phyloP scores from a whole-genome alignment of 1,140 invertebrate genomes.

The Trachymyrmex cornetzi region DNA sequence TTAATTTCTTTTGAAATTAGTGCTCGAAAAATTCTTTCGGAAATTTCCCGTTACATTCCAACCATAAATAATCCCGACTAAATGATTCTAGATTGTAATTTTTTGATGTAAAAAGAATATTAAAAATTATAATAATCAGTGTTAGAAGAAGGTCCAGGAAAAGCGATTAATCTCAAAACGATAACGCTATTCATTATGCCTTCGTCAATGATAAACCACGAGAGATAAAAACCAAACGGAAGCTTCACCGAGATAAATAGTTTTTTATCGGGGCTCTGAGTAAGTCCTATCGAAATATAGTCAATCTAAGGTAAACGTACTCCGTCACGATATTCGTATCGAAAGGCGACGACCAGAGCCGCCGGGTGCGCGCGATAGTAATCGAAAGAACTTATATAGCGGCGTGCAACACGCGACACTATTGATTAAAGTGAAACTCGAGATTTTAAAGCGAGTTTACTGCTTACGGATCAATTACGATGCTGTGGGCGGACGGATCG shows the following conservation, averaged over 20 bases:
- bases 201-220: not conserved
- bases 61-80: too few relatives aligned
- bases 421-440: constrained; percentile 71
- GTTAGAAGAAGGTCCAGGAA: not conserved
- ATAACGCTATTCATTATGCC: not conserved
- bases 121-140: not conserved
- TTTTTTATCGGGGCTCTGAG: not conserved
- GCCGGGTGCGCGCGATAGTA: constrained; percentile 36
- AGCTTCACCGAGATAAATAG: not conserved
- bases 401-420: constrained; percentile 67
- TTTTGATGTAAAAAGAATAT: not conserved
- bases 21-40: not conserved
- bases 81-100: not conserved
- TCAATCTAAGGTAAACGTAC: constrained; percentile 35
- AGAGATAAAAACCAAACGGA: not conserved
- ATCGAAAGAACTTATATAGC: constrained; percentile 63
- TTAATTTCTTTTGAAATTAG: not conserved
- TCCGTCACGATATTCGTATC: not conserved
- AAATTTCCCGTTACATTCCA: not conserved
- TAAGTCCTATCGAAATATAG: not conserved
- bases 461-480: constrained; percentile 31
- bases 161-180: not conserved
- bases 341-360: not conserved
- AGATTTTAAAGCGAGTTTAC: constrained; percentile 37
- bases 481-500: not conserved